A percentile compares a stretch with the other conserved stretches of the same genome.
These are phyloP conservation scores for Vultur gryphus DNA, from an alignment of 2,797 vertebrate species.

Conservation along the genomic window DNA sequence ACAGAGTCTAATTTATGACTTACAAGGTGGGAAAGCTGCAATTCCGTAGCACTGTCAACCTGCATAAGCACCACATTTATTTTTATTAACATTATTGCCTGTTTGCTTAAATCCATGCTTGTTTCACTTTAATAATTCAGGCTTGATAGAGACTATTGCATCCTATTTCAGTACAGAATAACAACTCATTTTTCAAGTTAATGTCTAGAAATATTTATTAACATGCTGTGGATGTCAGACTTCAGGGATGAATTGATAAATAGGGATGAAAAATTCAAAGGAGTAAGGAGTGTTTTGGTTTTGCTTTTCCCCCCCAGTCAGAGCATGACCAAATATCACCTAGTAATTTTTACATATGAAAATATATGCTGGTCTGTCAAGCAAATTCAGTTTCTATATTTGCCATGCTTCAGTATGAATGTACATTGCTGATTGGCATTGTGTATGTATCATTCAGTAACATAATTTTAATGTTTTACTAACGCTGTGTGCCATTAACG, in stretches of 20 bases:
- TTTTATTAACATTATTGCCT: background rate
- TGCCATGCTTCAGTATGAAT: background rate
- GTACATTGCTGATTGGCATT: background rate
- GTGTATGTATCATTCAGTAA: background rate
- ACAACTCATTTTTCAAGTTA: background rate
- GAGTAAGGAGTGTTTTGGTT: background rate
- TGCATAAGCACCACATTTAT: background rate
- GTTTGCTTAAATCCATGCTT: background rate
- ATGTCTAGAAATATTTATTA: background rate
- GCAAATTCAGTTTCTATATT: background rate
- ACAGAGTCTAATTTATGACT: background rate
- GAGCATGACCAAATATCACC: background rate
- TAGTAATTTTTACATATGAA: background rate
- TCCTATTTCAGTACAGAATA: background rate
- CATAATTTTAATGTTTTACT: background rate
- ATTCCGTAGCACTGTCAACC: background rate
- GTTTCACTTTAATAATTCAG: background rate
- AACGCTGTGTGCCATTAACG: background rate
- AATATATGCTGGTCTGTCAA: background rate
- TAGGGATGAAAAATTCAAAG: background rate
- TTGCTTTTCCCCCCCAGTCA: background rate
- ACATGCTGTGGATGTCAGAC: background rate
- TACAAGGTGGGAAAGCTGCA: background rate
- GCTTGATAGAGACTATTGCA: background rate
- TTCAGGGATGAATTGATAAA: background rate